phyloP scores from a whole-genome alignment of 2,113 vertebrate genomes.

The Meriones unguiculatus region DNA sequence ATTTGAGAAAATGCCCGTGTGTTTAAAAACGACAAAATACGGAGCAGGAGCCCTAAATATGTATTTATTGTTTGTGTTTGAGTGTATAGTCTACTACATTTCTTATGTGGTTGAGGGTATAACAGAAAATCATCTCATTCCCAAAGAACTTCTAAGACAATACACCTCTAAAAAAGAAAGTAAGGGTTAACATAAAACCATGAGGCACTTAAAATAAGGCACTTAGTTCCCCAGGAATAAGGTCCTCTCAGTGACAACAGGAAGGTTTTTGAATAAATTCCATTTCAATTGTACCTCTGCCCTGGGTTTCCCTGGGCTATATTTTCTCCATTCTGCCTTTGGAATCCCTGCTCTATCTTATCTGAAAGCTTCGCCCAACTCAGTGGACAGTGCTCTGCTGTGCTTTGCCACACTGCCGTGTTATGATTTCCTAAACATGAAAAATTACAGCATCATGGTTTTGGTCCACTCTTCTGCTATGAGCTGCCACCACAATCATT shows the following conservation, averaged over 20 bases:
- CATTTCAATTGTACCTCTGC: neutral
- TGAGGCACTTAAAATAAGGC: conserved; percentile 24
- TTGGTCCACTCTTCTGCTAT: neutral
- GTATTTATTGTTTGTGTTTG: neutral
- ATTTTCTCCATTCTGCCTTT: neutral
- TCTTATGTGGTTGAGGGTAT: neutral
- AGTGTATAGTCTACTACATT: neutral
- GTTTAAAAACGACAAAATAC: conserved; percentile 3
- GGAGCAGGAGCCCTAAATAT: neutral
- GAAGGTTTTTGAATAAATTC: neutral
- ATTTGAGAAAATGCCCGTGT: neutral
- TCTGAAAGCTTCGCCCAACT: neutral
- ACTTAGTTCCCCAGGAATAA: conserved; percentile 13
- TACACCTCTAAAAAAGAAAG: neutral
- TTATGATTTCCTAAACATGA: neutral
- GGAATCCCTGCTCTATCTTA: neutral
- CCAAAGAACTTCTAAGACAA: neutral
- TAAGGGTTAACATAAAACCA: conserved; percentile 13
- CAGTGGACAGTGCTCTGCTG: neutral
- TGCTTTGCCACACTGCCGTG: neutral
- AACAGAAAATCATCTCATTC: neutral
- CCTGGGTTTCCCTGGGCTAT: neutral
- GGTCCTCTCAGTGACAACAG: neutral
- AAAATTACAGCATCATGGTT: neutral
- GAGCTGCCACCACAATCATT: neutral